Evolutionary conservation across 1,140 invertebrate genomes (phyloP).

Genomic region (Belonocnema kinseyi): DNA sequence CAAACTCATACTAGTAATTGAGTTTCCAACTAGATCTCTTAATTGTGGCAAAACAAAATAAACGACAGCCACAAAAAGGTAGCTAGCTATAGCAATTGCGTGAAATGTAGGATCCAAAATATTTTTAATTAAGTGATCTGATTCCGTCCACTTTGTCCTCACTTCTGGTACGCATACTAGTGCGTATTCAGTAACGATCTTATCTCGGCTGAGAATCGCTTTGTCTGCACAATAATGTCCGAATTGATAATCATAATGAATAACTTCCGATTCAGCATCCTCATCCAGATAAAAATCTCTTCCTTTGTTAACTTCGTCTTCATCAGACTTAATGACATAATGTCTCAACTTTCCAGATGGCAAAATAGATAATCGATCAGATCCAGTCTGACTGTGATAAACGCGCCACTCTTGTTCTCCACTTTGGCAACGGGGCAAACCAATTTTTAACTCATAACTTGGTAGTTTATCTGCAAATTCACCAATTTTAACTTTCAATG

Average conservation of each 20-base stretch:
- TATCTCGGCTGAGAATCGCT: slow-evolving; percentile 73
- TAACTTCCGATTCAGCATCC: slow-evolving; percentile 64
- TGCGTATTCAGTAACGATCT: slow-evolving; percentile 79
- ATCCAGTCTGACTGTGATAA: slow-evolving; percentile 79
- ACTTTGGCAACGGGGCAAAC: slow-evolving; percentile 82
- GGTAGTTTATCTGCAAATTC: slow-evolving; percentile 25
- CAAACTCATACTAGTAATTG: slow-evolving; percentile 86
- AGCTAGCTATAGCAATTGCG: slow-evolving; percentile 82
- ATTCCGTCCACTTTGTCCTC: slow-evolving; percentile 81
- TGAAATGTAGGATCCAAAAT: slow-evolving; percentile 86
- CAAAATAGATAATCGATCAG: slow-evolving; percentile 81
- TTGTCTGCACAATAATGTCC: slow-evolving; percentile 88
- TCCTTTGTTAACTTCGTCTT: slow-evolving; percentile 72
- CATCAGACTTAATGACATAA: slow-evolving; percentile 76
- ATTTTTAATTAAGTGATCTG: slow-evolving; percentile 83
- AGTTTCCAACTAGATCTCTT: slow-evolving; percentile 88
- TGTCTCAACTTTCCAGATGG: slow-evolving; percentile 83
- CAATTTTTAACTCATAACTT: slow-evolving; percentile 73
- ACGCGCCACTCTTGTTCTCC: slow-evolving; percentile 83
- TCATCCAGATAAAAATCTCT: slow-evolving; percentile 62
- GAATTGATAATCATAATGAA: slow-evolving; percentile 83
- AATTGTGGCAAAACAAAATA: slow-evolving; percentile 90
- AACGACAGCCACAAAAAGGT: slow-evolving; percentile 85
- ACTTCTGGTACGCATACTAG: slow-evolving; percentile 84
- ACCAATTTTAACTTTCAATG: not conserved